phyloP scores from a whole-genome alignment of 2,797 vertebrate genomes.

The Melopsittacus undulatus region DNA sequence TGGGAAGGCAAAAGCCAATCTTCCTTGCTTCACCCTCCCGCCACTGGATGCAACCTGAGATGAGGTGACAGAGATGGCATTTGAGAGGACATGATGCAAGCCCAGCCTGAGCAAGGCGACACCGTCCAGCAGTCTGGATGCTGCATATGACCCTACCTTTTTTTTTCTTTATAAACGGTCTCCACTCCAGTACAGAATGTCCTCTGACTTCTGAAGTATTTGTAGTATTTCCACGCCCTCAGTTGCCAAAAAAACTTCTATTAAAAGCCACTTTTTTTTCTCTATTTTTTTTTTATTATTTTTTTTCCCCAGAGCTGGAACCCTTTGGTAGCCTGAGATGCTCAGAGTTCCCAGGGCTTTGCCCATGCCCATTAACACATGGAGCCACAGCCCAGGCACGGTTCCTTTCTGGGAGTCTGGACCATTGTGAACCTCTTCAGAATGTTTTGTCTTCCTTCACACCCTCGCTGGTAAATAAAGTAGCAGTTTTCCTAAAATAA shows the following conservation, averaged over 20 bases:
- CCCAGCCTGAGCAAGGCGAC: background rate
- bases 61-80: background rate
- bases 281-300: no score
- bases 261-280: constrained; percentile 32
- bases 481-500: background rate
- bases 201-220: constrained; percentile 66
- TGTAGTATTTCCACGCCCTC: constrained; percentile 60
- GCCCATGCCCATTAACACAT: rapidly evolving
- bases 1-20: background rate
- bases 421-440: background rate
- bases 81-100: background rate
- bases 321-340: background rate
- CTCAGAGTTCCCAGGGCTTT: background rate
- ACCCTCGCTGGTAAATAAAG: background rate
- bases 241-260: constrained; percentile 45
- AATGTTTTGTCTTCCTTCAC: background rate
- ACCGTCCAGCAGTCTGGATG: background rate
- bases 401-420: background rate
- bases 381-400: rapidly evolving
- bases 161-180: background rate
- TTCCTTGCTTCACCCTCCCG: background rate
- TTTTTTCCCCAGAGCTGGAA: background rate
- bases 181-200: constrained; percentile 40
- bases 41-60: background rate
- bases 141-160: background rate